These are phyloP conservation scores for Ametastegia equiseti DNA, from an alignment of 2,888 invertebrate genomes.

Conservation along the genomic window DNA sequence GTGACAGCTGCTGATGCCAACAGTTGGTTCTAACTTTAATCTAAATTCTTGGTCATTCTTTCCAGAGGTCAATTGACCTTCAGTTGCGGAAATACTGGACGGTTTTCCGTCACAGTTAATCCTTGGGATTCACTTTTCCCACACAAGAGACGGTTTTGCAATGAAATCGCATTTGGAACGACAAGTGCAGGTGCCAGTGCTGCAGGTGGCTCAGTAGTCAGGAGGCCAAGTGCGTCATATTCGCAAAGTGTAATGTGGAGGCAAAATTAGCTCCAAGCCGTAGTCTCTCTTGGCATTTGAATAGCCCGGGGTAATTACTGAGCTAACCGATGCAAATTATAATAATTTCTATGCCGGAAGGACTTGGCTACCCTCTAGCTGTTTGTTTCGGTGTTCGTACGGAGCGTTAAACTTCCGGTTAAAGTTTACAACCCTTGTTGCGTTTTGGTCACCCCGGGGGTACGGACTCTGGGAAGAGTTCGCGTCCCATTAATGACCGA, in stretches of 20 bases:
- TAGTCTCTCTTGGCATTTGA: slow-evolving; percentile 67
- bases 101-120: not conserved
- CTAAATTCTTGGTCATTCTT: too few relatives aligned
- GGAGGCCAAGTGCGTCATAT: not conserved
- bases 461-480: too few relatives aligned
- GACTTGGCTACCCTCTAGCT: slow-evolving; percentile 52
- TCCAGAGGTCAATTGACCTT: not conserved
- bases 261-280: slow-evolving; percentile 66
- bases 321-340: slow-evolving; percentile 71
- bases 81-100: not conserved
- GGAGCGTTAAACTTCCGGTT: slow-evolving; percentile 25
- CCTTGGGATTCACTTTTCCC: not conserved
- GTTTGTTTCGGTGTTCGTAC: slow-evolving; percentile 58
- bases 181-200: not conserved
- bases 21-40: not conserved
- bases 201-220: not conserved
- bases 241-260: slow-evolving; percentile 33
- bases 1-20: slow-evolving; percentile 7
- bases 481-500: too few relatives aligned
- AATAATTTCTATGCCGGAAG: slow-evolving; percentile 66
- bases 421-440: not conserved
- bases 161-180: not conserved
- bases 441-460: not conserved
- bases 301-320: slow-evolving; percentile 67
- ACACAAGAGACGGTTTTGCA: not conserved